phyloP scores from a whole-genome alignment of 2,797 vertebrate genomes.

The Avahi laniger region DNA sequence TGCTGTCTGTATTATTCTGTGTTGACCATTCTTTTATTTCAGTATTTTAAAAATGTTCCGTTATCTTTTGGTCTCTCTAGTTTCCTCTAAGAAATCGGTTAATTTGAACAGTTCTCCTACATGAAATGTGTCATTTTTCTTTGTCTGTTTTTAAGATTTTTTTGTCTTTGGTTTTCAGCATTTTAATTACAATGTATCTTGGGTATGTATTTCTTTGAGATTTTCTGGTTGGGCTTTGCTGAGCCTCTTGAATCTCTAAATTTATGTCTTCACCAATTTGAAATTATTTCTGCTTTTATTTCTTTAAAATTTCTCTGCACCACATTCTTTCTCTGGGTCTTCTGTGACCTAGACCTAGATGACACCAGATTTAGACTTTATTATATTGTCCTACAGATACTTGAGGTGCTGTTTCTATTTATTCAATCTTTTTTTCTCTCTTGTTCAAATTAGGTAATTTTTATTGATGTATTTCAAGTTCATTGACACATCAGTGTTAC shows the following conservation, averaged over 20 bases:
- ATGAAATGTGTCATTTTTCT: neutral
- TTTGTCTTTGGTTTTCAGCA: neutral
- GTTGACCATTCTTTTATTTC: neutral
- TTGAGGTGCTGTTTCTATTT: neutral
- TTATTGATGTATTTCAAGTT: neutral
- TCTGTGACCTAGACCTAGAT: neutral
- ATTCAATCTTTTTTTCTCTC: neutral
- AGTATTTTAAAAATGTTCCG: neutral
- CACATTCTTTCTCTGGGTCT: neutral
- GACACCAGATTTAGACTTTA: neutral
- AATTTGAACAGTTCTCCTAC: neutral
- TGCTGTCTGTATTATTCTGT: neutral
- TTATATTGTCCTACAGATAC: neutral
- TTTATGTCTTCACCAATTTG: neutral
- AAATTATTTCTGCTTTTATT: neutral
- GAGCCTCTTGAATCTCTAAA: neutral
- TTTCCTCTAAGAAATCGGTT: neutral
- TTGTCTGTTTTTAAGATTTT: neutral
- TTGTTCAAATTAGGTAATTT: neutral
- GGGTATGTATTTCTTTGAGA: neutral
- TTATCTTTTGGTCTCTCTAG: neutral
- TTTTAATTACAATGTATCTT: neutral
- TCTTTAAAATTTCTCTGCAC: neutral
- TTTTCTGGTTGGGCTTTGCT: neutral
- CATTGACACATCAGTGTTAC: neutral